Conservation (phyloP, 2,113 vertebrate genomes). For the Pogona vitticeps region DNA sequence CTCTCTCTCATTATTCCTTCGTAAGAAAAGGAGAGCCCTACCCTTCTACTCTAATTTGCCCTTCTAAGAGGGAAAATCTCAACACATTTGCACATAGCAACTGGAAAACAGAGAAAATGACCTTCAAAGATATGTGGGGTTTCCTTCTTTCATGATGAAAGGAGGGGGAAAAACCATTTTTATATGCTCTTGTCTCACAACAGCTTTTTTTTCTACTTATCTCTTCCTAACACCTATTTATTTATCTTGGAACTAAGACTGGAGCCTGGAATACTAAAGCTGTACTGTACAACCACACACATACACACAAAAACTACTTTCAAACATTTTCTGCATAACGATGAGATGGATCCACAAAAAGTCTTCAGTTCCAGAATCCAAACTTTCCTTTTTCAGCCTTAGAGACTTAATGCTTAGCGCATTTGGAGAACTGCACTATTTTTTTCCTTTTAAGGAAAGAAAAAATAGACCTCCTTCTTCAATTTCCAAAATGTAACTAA, state of each 20-base stretch:
- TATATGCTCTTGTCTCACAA: conserved; percentile 22
- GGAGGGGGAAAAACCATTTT: background rate
- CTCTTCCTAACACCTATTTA: background rate
- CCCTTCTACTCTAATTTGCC: fast-evolving
- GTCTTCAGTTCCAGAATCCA: background rate
- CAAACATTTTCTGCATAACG: background rate
- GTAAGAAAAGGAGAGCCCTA: conserved; percentile 17
- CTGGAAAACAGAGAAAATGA: fast-evolving
- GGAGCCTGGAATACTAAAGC: background rate
- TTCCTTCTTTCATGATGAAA: conserved; percentile 13
- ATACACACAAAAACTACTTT: background rate
- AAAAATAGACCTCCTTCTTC: background rate
- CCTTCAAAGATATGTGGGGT: background rate
- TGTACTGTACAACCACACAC: background rate
- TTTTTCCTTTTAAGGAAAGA: conserved; percentile 15
- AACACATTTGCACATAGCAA: background rate
- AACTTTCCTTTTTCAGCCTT: conserved; percentile 32
- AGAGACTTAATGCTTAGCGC: background rate
- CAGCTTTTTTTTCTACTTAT: background rate
- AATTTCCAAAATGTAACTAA: conserved; percentile 30
- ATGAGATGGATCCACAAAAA: background rate
- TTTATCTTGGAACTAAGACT: background rate
- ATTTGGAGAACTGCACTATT: conserved; percentile 14
- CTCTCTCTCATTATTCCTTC: conserved; percentile 41
- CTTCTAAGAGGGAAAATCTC: fast-evolving